Evolutionary conservation across 1,140 invertebrate species (phyloP).

Genomic region (Neoseiulus cucumeris): DNA sequence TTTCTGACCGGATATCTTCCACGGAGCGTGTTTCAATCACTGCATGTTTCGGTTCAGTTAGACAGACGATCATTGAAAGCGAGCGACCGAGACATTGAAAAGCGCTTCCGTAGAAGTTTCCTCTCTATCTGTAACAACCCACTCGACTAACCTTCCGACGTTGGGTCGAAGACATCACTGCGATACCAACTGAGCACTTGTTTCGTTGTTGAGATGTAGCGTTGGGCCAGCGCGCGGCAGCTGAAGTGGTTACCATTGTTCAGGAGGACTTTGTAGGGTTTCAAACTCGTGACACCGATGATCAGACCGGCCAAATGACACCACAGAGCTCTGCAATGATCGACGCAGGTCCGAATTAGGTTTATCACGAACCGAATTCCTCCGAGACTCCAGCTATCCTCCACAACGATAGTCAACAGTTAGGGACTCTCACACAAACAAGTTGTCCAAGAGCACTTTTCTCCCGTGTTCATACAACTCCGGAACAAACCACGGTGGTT

Average conservation of each 20-base stretch:
- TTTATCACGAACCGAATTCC: too few relatives aligned
- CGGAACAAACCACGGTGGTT: background rate
- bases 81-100: too few relatives aligned
- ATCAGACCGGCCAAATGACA: background rate
- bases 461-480: background rate
- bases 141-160: background rate
- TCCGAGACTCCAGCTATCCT: too few relatives aligned
- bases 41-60: too few relatives aligned
- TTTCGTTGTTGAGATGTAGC: background rate
- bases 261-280: conserved; percentile 2
- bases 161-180: conserved; percentile 5
- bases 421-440: background rate
- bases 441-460: conserved; percentile 7
- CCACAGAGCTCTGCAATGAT: background rate
- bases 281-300: background rate
- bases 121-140: too few relatives aligned
- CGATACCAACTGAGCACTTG: background rate
- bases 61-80: too few relatives aligned
- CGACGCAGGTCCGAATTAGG: too few relatives aligned
- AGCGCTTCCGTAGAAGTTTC: too few relatives aligned
- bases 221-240: background rate
- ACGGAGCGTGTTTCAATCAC: too few relatives aligned
- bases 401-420: too few relatives aligned
- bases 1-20: too few relatives aligned
- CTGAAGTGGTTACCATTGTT: conserved; percentile 1